Conservation (phyloP, 1,140 invertebrate genomes). For the Cyphomyrmex costatus region DNA sequence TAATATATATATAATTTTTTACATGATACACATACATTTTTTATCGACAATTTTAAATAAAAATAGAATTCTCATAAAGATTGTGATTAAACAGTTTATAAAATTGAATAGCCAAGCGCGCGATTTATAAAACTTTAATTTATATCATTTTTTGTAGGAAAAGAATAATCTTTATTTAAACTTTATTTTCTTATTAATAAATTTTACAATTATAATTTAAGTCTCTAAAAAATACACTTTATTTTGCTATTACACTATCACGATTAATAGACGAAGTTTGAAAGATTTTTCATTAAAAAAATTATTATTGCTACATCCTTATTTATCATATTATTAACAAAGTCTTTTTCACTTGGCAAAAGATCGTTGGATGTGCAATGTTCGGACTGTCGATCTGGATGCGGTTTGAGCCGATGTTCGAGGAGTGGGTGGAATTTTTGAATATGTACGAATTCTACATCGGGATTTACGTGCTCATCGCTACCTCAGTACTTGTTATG, state of each 20-base stretch:
- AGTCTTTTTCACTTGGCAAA: slow-evolving; percentile 76
- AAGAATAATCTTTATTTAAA: neutral
- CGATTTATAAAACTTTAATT: slow-evolving; percentile 20
- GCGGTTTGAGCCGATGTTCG: slow-evolving; percentile 92
- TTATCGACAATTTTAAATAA: neutral
- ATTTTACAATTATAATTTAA: neutral
- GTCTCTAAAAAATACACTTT: neutral
- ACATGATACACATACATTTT: neutral
- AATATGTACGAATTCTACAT: slow-evolving; percentile 92
- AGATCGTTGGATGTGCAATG: slow-evolving; percentile 92
- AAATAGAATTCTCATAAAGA: neutral
- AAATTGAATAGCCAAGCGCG: neutral
- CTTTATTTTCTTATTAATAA: neutral
- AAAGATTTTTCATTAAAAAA: neutral
- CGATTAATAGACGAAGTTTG: neutral
- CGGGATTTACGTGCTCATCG: slow-evolving; percentile 93
- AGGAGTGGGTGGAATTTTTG: slow-evolving; percentile 92
- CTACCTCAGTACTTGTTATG: slow-evolving; percentile 90
- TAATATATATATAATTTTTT: too few species aligned
- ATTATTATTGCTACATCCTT: neutral
- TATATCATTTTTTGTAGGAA: neutral
- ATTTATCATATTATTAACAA: slow-evolving; percentile 7
- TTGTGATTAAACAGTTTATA: slow-evolving; percentile 2
- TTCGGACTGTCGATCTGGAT: slow-evolving; percentile 94
- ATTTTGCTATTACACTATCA: neutral